Percentiles rank a stretch among this genome's conserved stretches.
Conservation (phyloP, 2,113 vertebrate genomes). For the Chlorodrepanis virens region DNA sequence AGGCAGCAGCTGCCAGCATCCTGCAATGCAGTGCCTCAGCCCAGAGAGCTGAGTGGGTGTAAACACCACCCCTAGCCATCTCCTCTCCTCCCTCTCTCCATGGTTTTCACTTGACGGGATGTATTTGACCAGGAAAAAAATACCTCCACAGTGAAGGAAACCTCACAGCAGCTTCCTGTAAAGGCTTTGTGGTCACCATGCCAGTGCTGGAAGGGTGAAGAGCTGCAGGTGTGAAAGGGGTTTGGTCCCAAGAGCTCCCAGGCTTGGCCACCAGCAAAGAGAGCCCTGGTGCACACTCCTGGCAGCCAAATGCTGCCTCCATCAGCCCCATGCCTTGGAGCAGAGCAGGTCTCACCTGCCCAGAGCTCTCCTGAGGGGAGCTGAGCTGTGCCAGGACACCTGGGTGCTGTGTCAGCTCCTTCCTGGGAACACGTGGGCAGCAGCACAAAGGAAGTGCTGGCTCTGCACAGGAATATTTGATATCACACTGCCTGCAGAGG, state of each 20-base stretch:
- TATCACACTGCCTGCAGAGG: not conserved
- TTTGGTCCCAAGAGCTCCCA: not conserved
- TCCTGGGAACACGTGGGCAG: rapidly evolving
- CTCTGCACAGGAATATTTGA: not conserved
- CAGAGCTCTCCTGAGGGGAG: not conserved
- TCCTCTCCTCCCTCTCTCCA: not conserved
- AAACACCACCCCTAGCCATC: not conserved
- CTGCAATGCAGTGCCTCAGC: not conserved
- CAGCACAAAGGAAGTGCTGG: not conserved
- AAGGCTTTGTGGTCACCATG: not conserved
- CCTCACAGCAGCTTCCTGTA: not conserved
- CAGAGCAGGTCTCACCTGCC: not conserved
- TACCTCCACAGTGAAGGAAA: not conserved
- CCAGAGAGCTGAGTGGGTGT: not conserved
- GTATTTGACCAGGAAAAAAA: constrained; percentile 32
- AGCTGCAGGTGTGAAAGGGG: not conserved
- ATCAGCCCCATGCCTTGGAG: rapidly evolving
- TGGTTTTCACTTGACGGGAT: not conserved
- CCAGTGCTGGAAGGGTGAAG: not conserved
- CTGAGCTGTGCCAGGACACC: not conserved
- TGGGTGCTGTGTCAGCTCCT: not conserved
- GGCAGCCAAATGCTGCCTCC: not conserved
- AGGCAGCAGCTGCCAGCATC: not conserved
- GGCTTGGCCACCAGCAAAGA: not conserved
- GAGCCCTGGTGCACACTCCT: not conserved